Evolutionary conservation across 2,113 vertebrate species (phyloP).

Genomic region (Perognathus longimembris): DNA sequence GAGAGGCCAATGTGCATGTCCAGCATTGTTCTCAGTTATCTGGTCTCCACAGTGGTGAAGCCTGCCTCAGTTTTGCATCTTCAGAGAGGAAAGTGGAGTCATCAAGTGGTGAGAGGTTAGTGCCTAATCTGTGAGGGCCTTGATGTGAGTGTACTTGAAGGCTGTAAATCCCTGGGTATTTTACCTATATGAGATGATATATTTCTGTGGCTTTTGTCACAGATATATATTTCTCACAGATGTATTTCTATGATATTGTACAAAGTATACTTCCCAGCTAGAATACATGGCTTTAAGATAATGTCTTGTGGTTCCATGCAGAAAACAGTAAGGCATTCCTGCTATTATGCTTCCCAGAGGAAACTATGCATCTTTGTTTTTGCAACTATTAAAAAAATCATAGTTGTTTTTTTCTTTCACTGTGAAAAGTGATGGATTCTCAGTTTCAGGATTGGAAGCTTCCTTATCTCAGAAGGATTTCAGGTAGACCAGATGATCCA

Average conservation of each 20-base stretch:
- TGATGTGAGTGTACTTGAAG: neutral
- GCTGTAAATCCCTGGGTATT: neutral
- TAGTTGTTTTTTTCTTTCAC: neutral
- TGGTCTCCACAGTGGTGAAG: too few relatives aligned
- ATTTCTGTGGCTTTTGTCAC: neutral
- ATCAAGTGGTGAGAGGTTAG: neutral
- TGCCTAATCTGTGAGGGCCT: neutral
- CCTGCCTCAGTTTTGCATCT: neutral
- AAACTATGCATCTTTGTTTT: neutral
- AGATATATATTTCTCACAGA: neutral
- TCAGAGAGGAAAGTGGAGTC: neutral
- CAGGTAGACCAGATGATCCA: conserved; percentile 16
- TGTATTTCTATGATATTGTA: neutral
- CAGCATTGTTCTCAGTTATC: neutral
- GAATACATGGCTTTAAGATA: neutral
- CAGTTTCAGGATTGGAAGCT: neutral
- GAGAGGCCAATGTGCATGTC: neutral
- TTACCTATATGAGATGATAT: neutral
- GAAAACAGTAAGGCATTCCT: neutral
- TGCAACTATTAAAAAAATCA: neutral
- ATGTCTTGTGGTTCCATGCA: neutral
- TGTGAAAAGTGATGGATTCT: conserved; percentile 12
- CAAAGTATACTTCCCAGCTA: neutral
- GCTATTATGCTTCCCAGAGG: neutral
- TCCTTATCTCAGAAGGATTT: conserved; percentile 11